Evolutionary conservation across 1,140 invertebrate species (phyloP), one percentile per base, ranked within the genome.

Genomic region (Portunus trituberculatus): DNA sequence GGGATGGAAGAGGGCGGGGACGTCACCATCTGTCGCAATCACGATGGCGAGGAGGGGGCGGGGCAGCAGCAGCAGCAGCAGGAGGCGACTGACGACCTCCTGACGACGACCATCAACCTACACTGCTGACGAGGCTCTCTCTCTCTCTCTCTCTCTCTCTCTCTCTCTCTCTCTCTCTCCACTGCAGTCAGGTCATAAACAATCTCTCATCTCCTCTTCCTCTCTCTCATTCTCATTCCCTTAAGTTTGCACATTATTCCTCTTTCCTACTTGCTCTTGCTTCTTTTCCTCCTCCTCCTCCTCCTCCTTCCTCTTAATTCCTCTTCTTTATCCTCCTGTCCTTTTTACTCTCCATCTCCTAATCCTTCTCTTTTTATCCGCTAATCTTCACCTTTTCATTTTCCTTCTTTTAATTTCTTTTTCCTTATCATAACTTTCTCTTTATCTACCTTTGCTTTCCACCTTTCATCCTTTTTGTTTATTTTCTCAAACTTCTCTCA

Each of bases 141-240:
- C 67, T 76, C 67, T 76, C 67, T 76, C 67, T 76, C 67, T 76
- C 67, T 76, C 67, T 76, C 67, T 76, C 67, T 76, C 67, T 76
- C 67, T 76, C 67, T 76, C 67, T 76, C 67, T 76, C 25, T 39
- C 39, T 39, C 39, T 39, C 39, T 39, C 39, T 39, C 39, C 39
- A 39, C 39, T 39, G 39, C 39, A 39, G 39, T 39, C 39, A 39
- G 1, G 39, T 6, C 39, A 39, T 39, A 39, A 39, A 39, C 39
- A 39, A 39, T 39, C 39, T 39, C 39, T 39, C 6, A 6, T 39
- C 20, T 20, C 20, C 67, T 76, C 67, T 76, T 20, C 20, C 67
- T 76, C 67, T 16, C 67, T 76, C 67, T 76, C 67, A 20, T 20
- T 76, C 67, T 76, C 67, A 20, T 20, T 76, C 67, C n/a, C 67